phyloP scores from a whole-genome alignment of 2,888 invertebrate species.

The Chloroclysta siterata region DNA sequence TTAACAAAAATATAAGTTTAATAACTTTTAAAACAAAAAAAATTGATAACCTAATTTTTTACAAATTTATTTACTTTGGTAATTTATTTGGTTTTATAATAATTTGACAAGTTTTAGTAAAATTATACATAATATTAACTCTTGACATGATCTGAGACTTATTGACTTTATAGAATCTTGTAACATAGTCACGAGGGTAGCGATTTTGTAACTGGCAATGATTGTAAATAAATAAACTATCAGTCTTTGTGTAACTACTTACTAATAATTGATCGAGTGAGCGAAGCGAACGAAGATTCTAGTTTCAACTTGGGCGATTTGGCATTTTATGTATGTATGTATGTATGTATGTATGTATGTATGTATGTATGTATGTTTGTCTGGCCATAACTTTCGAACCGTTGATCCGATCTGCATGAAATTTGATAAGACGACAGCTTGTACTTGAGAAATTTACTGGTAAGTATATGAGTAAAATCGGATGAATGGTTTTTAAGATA shows the following conservation, averaged over 20 bases:
- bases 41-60: conserved; percentile 18
- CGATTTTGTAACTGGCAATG: conserved; percentile 43
- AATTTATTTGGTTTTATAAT: conserved; percentile 29
- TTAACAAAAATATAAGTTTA: conserved; percentile 11
- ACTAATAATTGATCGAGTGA: no score
- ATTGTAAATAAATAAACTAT: conserved; percentile 24
- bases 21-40: conserved; percentile 2
- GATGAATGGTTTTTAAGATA: no score
- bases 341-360: no score
- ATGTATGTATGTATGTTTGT: no score
- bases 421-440: no score
- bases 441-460: no score
- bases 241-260: conserved; percentile 35
- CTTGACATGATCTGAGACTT: conserved; percentile 24
- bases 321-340: no score
- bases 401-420: no score
- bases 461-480: no score
- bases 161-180: conserved; percentile 16
- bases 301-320: no score
- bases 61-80: conserved; percentile 28
- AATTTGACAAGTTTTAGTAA: conserved; percentile 11
- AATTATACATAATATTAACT: neutral
- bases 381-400: no score
- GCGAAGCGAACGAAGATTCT: no score
- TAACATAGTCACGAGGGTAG: conserved; percentile 31